Conservation (phyloP, 2,797 vertebrate species). For the Uromys caudimaculatus region DNA sequence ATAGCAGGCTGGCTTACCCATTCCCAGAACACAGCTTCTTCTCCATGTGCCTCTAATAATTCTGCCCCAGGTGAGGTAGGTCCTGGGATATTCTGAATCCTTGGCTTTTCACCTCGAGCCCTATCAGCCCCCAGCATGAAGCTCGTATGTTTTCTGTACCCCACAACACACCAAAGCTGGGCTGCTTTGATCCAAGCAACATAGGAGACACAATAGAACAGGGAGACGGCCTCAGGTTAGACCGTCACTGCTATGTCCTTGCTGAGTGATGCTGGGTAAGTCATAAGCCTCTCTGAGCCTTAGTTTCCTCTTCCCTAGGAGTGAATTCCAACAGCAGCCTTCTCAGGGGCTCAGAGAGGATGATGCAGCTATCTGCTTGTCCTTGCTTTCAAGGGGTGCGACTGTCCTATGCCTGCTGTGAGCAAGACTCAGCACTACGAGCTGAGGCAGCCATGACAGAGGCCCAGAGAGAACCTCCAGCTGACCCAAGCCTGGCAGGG, state of each 20-base stretch:
- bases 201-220: background rate
- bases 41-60: background rate
- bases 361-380: background rate
- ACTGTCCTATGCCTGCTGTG: too few relatives aligned
- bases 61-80: background rate
- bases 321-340: background rate
- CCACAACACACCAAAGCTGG: background rate
- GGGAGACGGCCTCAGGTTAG: background rate
- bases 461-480: background rate
- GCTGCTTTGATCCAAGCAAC: background rate
- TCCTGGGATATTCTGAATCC: background rate
- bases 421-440: fast-evolving
- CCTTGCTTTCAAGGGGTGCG: background rate
- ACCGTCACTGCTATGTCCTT: background rate
- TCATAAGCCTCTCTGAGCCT: background rate
- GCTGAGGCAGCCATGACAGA: background rate
- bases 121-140: background rate
- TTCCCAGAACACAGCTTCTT: fast-evolving
- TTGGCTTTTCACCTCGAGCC: fast-evolving
- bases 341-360: too few relatives aligned
- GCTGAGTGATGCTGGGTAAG: background rate
- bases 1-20: background rate
- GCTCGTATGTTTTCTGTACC: background rate
- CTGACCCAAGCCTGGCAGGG: background rate
- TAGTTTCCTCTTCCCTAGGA: background rate